phyloP scores from a whole-genome alignment of 2,888 invertebrate genomes.

The Protophormia terraenovae region DNA sequence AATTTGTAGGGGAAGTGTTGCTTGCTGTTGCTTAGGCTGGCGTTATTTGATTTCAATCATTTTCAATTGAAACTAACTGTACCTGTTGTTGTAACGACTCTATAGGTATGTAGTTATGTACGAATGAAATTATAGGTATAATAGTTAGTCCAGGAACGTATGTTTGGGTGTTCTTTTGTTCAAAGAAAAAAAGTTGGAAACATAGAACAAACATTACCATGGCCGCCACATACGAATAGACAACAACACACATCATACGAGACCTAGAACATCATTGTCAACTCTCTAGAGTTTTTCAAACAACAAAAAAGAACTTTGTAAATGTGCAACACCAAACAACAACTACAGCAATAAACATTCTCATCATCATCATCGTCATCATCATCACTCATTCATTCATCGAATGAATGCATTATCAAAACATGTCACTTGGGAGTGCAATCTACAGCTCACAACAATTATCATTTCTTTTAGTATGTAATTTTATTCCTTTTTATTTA shows the following conservation, averaged over 20 bases:
- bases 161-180: constrained; percentile 34
- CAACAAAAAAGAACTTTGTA: constrained; percentile 12
- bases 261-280: constrained; percentile 42
- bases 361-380: constrained; percentile 17
- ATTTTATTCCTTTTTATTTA: too few relatives aligned
- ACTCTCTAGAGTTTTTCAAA: constrained; percentile 32
- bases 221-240: not conserved
- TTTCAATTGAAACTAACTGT: constrained; percentile 65
- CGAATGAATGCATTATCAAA: constrained; percentile 54
- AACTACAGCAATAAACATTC: constrained; percentile 8
- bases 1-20: not conserved
- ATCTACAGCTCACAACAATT: constrained; percentile 59
- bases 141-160: too few relatives aligned
- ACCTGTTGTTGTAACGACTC: constrained; percentile 46
- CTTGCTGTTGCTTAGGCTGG: constrained; percentile 25
- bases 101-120: not conserved
- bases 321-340: constrained; percentile 2
- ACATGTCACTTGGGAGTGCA: constrained; percentile 66
- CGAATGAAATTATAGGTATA: not conserved
- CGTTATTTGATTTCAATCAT: constrained; percentile 64
- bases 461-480: constrained; percentile 40
- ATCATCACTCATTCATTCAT: constrained; percentile 40
- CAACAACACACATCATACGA: constrained; percentile 9
- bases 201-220: constrained; percentile 9
- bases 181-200: constrained; percentile 14